phyloP scores from a whole-genome alignment of 1,140 invertebrate species.

The Lordiphosa stackelbergi region DNA sequence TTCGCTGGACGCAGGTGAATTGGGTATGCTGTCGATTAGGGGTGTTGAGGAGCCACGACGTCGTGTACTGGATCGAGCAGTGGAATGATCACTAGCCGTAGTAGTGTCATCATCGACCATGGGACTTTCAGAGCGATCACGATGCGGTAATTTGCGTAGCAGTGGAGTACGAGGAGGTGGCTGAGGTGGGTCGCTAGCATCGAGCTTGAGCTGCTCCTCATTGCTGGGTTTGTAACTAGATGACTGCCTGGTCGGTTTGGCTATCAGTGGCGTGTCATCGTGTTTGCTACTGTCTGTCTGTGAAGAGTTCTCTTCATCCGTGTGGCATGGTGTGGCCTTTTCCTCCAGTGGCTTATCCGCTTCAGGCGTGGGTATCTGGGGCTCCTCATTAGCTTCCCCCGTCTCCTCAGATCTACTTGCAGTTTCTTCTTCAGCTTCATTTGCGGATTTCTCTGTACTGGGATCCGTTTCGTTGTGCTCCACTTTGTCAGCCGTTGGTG shows the following conservation, averaged over 20 bases:
- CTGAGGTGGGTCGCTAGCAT: constrained; percentile 16
- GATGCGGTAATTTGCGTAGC: constrained; percentile 60
- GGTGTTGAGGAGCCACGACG: constrained; percentile 78
- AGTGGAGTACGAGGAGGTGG: constrained; percentile 41
- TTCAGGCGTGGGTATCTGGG: not conserved
- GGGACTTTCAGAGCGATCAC: constrained; percentile 78
- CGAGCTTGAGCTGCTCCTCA: constrained; percentile 33
- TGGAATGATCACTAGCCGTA: constrained; percentile 71
- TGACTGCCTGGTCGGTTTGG: constrained; percentile 16
- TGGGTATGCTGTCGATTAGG: constrained; percentile 83
- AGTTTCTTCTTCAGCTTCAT: not conserved
- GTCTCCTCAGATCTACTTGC: not conserved
- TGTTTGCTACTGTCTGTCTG: constrained; percentile 63
- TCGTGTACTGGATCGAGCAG: constrained; percentile 48
- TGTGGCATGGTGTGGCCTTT: constrained; percentile 59
- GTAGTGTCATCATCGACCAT: constrained; percentile 78
- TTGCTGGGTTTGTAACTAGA: not conserved
- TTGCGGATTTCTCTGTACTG: not conserved
- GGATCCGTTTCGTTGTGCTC: constrained; percentile 24
- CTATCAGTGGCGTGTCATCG: constrained; percentile 33
- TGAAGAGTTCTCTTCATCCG: constrained; percentile 80
- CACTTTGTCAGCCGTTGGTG: constrained; percentile 4
- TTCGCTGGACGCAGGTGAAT: constrained; percentile 78
- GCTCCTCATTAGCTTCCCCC: not conserved
- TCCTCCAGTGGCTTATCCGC: constrained; percentile 23